phyloP scores from a whole-genome alignment of 2,888 invertebrate species.

The Drosophila leonis region DNA sequence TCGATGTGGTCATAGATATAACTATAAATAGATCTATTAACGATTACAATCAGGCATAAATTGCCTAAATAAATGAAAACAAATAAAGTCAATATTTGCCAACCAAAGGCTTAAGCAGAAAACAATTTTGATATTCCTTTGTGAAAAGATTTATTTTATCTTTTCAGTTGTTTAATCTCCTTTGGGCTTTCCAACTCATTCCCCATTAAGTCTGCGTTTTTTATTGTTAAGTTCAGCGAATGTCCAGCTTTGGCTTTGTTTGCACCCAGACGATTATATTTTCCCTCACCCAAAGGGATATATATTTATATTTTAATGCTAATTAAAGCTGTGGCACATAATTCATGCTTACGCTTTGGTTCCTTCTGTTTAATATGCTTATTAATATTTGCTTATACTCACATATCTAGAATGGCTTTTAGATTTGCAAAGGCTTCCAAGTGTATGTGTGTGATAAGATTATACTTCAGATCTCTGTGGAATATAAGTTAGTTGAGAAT shows the following conservation, averaged over 20 bases:
- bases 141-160: conserved; percentile 3
- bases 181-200: neutral
- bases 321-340: conserved; percentile 51
- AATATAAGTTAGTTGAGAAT: conserved; percentile 2
- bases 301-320: conserved; percentile 50
- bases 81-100: neutral
- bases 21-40: conserved; percentile 19
- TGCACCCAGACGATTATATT: conserved; percentile 40
- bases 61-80: conserved; percentile 2
- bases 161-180: conserved; percentile 33
- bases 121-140: neutral
- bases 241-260: conserved; percentile 30
- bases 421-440: conserved; percentile 85
- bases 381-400: conserved; percentile 80
- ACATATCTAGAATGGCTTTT: conserved; percentile 86
- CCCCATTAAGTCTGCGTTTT: neutral
- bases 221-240: conserved; percentile 3
- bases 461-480: conserved; percentile 83
- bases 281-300: conserved; percentile 20
- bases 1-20: conserved; percentile 16
- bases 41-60: conserved; percentile 10
- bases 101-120: neutral
- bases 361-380: conserved; percentile 13
- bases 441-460: conserved; percentile 85
- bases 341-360: conserved; percentile 46